Base-by-base conservation (phyloP, 2,888 invertebrate genomes). In the Homarus gammarus region DNA sequence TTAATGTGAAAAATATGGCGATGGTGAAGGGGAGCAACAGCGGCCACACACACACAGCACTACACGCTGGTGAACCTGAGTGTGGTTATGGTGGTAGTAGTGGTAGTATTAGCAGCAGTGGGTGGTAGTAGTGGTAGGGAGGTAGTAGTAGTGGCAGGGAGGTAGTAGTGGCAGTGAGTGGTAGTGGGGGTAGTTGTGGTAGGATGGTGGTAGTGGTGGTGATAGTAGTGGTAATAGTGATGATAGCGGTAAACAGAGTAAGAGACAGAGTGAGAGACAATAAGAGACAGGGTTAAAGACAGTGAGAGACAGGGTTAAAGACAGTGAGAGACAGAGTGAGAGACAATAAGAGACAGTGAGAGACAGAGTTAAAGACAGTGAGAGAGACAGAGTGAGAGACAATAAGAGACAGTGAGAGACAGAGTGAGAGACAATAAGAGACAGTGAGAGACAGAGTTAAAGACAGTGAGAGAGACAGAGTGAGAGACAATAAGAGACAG, bases 1-100 rank as follows among this genome's bases (percentile, higher is more conserved):
- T 84, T 84, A 84, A 84, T 84, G 36, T 73, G 84, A 75, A 75
- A 75, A 84, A 84, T 84, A 84, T 75, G 84, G n/a, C 56, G 73
- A 56, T 40, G 84, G 56, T 12, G 61, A 84, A 75, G 73, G 84
- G 84, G 73, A 15, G 73, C 36, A 49, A 61, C 75, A 36, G 56
- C 36, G 56, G 38, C 36, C 5, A 8, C 72, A 72, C 64, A 56
- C 81, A 22, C 64, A 5, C 84, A 73, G 83, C 72, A 75, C 27
- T 75, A 31, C 61, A 38, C 33, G 18, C 56, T 49, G 49, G 72
- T 36, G 22, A 64, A 79, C 79, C 61, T 33, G 10, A 44, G 10
- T 40, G 75, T 18, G 22, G 75, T 12, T 15, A 2, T 40, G 40
- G 72, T 75, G n/a, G 75, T 6, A n/a, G 8, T 38, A n/a, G 75